Evolutionary conservation across 2,113 vertebrate genomes (phyloP), one percentile per base, ranked within the genome.

Genomic region (Romanogobio albipinnatus): DNA sequence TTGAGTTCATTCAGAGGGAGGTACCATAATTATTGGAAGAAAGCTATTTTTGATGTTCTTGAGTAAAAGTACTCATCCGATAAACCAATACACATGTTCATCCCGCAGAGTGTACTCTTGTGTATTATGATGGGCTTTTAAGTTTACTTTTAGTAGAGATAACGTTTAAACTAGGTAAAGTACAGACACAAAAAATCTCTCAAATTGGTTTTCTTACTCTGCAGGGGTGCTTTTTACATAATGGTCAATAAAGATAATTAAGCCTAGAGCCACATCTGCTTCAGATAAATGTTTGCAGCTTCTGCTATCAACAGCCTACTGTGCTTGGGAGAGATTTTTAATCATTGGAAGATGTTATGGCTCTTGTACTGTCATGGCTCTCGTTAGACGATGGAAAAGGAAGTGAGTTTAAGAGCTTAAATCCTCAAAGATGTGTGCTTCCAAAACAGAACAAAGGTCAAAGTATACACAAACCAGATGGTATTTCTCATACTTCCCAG

Each of bases 391-490:
- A 84, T 84, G 88, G 76, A 85, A 64, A 68, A 87, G 88, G 83
- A 93, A 89, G 73, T 51, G 24, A 59, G 75, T 73, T 82, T 68
- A 66, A 59, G 49, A 36, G 85, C 64, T 45, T 73, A 45, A 56
- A 78, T 87, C 53, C 81, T 84, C 43, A 43, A 66, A 84, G 56
- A 70, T 84, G 79, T 81, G 73, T 22, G 68, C 19, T 66, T 79
- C 66, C 75, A 74, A 82, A 88, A 81, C 86, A 88, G 86, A 51
- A 58, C 77, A 85, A 77, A 88, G 88, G 87, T 68, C 86, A 88
- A 43, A 86, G 81, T 80, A 92, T 90, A 88, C 76, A 82, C 51
- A 87, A 88, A 89, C 82, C 85, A 91, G 85, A 88, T 88, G 87
- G 73, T 61, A 82, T 71, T 85, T 83, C 86, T 86, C 85, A 87